Conservation (phyloP, 2,888 invertebrate species). For the Lagria hirta region DNA sequence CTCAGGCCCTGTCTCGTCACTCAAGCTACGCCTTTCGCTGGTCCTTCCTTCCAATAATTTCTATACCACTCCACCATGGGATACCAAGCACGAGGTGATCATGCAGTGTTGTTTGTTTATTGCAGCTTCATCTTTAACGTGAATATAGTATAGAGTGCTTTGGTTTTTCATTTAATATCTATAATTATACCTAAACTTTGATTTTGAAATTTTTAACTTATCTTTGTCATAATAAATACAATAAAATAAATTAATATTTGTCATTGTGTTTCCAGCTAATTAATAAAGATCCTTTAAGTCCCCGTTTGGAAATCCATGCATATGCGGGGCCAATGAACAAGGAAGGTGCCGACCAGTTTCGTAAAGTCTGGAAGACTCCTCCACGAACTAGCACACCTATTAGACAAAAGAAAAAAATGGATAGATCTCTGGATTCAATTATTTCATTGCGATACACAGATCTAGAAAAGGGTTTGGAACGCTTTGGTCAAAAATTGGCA, state of each 20-base stretch:
- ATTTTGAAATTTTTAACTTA: no score
- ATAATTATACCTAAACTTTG: no score
- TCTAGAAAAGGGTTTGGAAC: slow-evolving; percentile 84
- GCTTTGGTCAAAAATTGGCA: slow-evolving; percentile 75
- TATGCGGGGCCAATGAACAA: slow-evolving; percentile 91
- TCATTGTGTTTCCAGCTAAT: slow-evolving; percentile 56
- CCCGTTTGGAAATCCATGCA: slow-evolving; percentile 76
- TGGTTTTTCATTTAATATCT: no score
- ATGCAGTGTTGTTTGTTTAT: no score
- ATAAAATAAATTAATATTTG: slow-evolving; percentile 6
- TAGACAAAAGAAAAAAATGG: slow-evolving; percentile 1
- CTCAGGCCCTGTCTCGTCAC: no score
- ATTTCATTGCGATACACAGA: slow-evolving; percentile 57
- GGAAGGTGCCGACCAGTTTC: slow-evolving; percentile 68
- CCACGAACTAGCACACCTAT: slow-evolving; percentile 55
- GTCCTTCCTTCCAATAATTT: no score
- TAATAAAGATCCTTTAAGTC: slow-evolving; percentile 66
- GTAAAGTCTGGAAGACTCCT: slow-evolving; percentile 82
- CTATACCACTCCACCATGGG: no score
- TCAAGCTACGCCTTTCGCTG: no score
- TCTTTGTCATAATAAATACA: no score
- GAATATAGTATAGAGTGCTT: no score
- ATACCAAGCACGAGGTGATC: no score
- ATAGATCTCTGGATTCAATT: slow-evolving; percentile 23
- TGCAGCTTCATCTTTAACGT: no score